Evolutionary conservation across 1,140 invertebrate species (phyloP), one percentile per base, ranked within the genome.

Genomic region (Drosophila lowei): DNA sequence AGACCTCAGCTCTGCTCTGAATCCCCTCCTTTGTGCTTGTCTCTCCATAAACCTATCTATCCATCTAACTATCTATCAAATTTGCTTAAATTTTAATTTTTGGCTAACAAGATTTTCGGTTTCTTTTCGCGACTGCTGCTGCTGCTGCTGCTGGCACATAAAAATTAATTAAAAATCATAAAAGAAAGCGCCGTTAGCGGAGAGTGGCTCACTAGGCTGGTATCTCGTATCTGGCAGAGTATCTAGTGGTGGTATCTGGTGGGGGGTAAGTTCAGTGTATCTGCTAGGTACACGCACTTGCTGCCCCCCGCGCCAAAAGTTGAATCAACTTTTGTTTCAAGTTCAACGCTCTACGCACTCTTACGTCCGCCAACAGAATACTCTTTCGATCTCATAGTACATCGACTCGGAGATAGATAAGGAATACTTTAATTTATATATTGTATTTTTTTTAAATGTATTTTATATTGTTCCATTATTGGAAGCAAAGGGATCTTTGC

Each of bases 121-220:
- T 50, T 55, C 23, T 43, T 55, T 48, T 48, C 21, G 15, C 44
- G 7, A 5, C 13, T 62, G 72, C 18, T 53, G 60, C 66, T 23
- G 44, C 34, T 47, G 28, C 28, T 18, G 16, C n/a, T 34, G 60
- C 58, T 73, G 55, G 25, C 67, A 59, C 65, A 76, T 61, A 66
- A 76, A 83, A 83, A 78, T 81, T 81, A 84, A 84, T 84, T 84
- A 84, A 85, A 79, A 84, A 73, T 66, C 65, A 72, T 67, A 73
- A 55, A 79, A 79, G 60, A 84, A 80, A 72, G 60, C 72, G 68
- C 72, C 80, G 80, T 84, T 84, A 84, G 55, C 21, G 23, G 4
- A 25, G 23, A 25, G 23, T 25, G 23, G 4, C 23, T 6, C 23
- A 61, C 43, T 50, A 66, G 38, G 59, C 50, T 72, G 57, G 49